Percentiles rank a stretch among this genome's conserved stretches.
These are phyloP conservation scores for Lepetodrilus schrolli DNA, from an alignment of 2,888 invertebrate species.

Conservation along the genomic window DNA sequence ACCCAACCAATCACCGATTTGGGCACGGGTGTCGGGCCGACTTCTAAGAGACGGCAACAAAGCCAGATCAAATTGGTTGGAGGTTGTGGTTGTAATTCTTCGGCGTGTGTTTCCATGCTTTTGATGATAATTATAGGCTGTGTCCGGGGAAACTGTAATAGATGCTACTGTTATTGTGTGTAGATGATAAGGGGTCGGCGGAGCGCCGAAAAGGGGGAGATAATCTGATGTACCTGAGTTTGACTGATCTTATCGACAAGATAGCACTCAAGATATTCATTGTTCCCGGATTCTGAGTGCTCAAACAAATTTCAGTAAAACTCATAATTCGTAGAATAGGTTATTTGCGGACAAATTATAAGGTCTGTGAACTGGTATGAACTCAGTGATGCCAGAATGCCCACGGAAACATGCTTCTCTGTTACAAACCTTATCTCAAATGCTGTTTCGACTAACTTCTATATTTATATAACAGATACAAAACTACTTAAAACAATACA, in stretches of 20 bases:
- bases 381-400: not conserved
- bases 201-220: conserved; percentile 1
- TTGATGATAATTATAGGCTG: conserved; percentile 14
- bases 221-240: not conserved
- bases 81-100: not conserved
- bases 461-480: too few species aligned
- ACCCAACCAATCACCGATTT: conserved; percentile 13
- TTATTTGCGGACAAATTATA: conserved; percentile 14
- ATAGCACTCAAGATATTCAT: not conserved
- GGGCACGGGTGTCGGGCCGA: conserved; percentile 12
- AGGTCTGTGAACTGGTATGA: not conserved
- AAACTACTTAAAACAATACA: too few species aligned
- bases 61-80: not conserved
- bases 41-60: conserved; percentile 10
- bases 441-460: too few species aligned
- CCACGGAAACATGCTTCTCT: too few species aligned
- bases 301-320: too few species aligned
- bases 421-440: too few species aligned
- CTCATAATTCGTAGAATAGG: not conserved
- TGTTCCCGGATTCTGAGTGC: too few species aligned
- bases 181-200: conserved; percentile 8
- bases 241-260: conserved; percentile 5
- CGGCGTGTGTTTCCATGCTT: not conserved
- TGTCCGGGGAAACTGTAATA: not conserved
- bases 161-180: not conserved